Conservation (phyloP, 1,140 invertebrate genomes). For the Saccostrea cuccullata region DNA sequence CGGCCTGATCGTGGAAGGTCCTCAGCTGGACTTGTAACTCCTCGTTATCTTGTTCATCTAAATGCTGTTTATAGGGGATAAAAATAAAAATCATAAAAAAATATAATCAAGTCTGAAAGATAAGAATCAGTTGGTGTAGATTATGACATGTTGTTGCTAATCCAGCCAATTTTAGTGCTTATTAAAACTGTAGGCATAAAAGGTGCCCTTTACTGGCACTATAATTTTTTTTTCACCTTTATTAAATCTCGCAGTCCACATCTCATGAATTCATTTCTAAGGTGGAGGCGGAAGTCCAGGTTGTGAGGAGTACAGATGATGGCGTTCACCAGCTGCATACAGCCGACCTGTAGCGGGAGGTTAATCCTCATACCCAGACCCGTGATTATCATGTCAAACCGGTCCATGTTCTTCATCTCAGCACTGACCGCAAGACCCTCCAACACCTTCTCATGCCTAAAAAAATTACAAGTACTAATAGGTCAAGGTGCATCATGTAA, state of each 20-base stretch:
- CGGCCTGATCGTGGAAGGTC: neutral
- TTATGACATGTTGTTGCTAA: neutral
- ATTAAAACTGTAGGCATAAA: neutral
- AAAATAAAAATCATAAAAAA: neutral
- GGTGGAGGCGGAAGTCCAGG: conserved; percentile 92
- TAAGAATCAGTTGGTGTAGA: neutral
- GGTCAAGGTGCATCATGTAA: neutral
- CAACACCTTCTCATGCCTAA: conserved; percentile 36
- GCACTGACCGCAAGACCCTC: conserved; percentile 22
- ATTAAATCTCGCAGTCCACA: conserved; percentile 90
- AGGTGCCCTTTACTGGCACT: neutral
- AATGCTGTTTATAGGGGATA: neutral
- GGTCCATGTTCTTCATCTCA: neutral
- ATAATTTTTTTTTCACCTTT: conserved; percentile 76
- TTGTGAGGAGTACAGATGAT: conserved; percentile 89
- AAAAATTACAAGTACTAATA: neutral
- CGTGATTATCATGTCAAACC: conserved; percentile 30
- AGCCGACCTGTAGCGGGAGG: conserved; percentile 82
- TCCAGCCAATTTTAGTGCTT: neutral
- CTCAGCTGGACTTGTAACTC: conserved; percentile 17
- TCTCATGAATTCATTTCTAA: conserved; percentile 95
- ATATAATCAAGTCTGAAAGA: neutral
- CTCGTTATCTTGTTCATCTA: conserved; percentile 12
- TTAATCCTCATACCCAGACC: conserved; percentile 13
- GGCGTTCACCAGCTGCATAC: conserved; percentile 93